Percentiles rank a stretch among this genome's conserved stretches.
Evolutionary conservation across 2,113 vertebrate genomes (phyloP).

Genomic region (Mesembrinibis cayennensis): DNA sequence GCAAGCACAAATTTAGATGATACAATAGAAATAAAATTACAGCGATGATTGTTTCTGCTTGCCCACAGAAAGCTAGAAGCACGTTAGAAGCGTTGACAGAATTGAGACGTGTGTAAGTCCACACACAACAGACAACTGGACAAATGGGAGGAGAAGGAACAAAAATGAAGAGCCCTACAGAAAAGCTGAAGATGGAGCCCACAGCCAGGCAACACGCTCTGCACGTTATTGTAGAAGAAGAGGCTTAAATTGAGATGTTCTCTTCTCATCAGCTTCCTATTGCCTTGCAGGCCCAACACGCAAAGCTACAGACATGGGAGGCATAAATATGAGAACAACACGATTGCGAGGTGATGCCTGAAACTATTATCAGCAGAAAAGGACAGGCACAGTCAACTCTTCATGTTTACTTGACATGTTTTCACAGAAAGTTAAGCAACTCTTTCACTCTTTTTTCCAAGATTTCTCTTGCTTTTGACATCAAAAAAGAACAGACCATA

Average conservation of each 20-base stretch:
- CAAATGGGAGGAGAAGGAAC: background rate
- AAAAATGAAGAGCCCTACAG: background rate
- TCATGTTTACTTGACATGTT: background rate
- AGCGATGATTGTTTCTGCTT: background rate
- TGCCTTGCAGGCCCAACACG: background rate
- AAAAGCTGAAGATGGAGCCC: background rate
- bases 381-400: background rate
- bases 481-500: background rate
- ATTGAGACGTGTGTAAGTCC: fast-evolving
- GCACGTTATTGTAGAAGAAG: background rate
- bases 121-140: background rate
- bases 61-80: background rate
- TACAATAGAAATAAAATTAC: background rate
- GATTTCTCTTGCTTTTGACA: background rate
- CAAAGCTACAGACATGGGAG: background rate
- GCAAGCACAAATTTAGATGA: background rate
- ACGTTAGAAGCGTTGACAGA: background rate
- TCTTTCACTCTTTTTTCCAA: background rate
- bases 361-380: background rate
- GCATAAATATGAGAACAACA: background rate
- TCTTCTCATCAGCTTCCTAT: background rate
- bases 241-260: background rate
- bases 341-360: background rate
- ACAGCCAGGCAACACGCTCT: background rate
- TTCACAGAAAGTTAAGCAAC: background rate